A percentile compares a stretch with the other conserved stretches of the same genome.
These are phyloP conservation scores for Cheilosia grossa DNA, from an alignment of 2,888 invertebrate species.

Conservation along the genomic window DNA sequence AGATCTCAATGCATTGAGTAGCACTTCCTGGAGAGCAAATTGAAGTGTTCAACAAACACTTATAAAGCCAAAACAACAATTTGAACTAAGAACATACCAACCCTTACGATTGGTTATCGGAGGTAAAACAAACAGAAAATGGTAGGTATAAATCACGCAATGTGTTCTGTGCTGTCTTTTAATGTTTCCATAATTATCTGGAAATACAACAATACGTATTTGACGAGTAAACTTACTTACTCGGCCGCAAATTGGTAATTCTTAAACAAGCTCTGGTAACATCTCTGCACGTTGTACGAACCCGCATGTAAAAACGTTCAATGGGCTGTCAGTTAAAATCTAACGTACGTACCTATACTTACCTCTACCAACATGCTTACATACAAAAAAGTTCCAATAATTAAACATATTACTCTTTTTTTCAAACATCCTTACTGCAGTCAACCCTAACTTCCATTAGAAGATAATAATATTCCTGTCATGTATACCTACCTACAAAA, in stretches of 20 bases:
- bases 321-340: not conserved
- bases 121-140: no score
- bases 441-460: slow-evolving; percentile 77
- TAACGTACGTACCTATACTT: not conserved
- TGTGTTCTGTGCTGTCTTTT: no score
- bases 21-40: no score
- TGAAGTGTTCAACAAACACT: no score
- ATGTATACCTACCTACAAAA: slow-evolving; percentile 29
- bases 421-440: slow-evolving; percentile 70
- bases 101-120: no score
- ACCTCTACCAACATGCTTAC: not conserved
- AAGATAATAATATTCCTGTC: slow-evolving; percentile 53
- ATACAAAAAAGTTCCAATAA: not conserved
- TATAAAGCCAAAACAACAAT: no score
- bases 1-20: no score
- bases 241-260: not conserved
- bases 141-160: no score
- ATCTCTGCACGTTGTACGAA: not conserved
- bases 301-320: not conserved
- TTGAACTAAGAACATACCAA: no score
- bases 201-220: not conserved
- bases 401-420: slow-evolving; percentile 4
- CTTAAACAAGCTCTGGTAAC: not conserved
- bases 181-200: not conserved
- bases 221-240: not conserved